A percentile compares a stretch with the other conserved stretches of the same genome.
Evolutionary conservation across 2,888 invertebrate species (phyloP).

Genomic region (Trichopria drosophilae): DNA sequence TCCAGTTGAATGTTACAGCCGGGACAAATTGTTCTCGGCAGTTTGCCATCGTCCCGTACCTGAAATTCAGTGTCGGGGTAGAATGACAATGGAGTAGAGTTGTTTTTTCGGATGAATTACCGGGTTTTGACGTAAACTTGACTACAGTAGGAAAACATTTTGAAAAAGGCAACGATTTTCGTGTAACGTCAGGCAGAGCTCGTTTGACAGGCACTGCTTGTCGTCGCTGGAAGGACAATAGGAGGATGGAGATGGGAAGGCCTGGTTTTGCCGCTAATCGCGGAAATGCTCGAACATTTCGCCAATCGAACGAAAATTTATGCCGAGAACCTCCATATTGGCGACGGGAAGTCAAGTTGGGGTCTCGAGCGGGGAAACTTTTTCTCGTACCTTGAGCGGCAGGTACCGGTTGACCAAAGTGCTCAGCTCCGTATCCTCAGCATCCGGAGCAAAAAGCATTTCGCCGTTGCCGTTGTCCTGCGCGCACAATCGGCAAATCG

Average conservation of each 20-base stretch:
- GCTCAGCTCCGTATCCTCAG: slow-evolving; percentile 66
- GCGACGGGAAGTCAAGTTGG: slow-evolving; percentile 53
- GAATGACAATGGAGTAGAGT: too few relatives aligned
- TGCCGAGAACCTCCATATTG: slow-evolving; percentile 49
- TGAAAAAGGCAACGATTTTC: too few relatives aligned
- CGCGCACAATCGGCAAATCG: slow-evolving; percentile 76
- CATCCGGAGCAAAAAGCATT: slow-evolving; percentile 64
- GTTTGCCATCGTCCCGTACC: slow-evolving; percentile 71
- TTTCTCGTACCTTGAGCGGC: slow-evolving; percentile 69
- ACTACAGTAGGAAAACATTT: too few relatives aligned
- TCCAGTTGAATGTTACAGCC: slow-evolving; percentile 77
- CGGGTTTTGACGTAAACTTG: too few relatives aligned
- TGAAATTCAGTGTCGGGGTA: slow-evolving; percentile 55
- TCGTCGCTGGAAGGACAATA: too few relatives aligned
- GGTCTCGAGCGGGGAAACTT: slow-evolving; percentile 40
- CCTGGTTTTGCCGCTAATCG: too few relatives aligned
- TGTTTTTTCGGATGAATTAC: too few relatives aligned
- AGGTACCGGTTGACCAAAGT: slow-evolving; percentile 73
- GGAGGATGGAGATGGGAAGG: too few relatives aligned
- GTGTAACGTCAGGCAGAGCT: too few relatives aligned
- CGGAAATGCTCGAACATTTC: too few relatives aligned
- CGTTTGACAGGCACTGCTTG: too few relatives aligned
- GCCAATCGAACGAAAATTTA: slow-evolving; percentile 52
- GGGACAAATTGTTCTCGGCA: slow-evolving; percentile 74
- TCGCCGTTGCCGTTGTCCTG: slow-evolving; percentile 73